Base-by-base conservation (phyloP, 2,113 vertebrate genomes). In the Myodes glareolus region DNA sequence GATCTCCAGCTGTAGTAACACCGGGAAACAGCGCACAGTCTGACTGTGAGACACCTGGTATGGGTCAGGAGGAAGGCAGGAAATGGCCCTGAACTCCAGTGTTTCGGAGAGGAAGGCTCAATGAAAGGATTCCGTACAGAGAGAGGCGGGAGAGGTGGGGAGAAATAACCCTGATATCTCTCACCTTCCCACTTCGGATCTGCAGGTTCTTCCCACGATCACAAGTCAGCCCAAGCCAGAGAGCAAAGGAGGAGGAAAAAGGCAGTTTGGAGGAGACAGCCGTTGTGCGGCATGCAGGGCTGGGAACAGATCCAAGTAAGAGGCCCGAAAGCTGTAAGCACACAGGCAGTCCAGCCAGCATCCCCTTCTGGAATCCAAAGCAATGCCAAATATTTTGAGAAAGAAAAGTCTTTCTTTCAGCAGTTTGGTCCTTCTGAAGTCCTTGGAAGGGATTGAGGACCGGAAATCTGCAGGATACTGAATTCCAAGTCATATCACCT, bases 41-140 rank as follows among this genome's bases (percentile, higher is more conserved):
- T 88, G 19, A 88, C 92, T 55, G 52, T 95, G 88, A 97, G 94
- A 95, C 67, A 90, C 10, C 42, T 85, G 42, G 76, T 29, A 61
- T 55, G 70, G 88, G 67, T 91, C 72, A 91, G 90, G 31, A 61
- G 61, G 90, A 67, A 92, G 86, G 31, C 93, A 82, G 91, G 72
- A 97, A 96, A 67, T 58, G 96, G 92, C 85, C 39, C 45, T 90
- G 68, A 23, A 72, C 29, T 77, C 36, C 77, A 92, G 78, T 77
- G 16, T 96, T 95, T 93, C 70, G 67, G 72, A 50, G 33, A 92
- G 65, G 25, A 92, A 95, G 55, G 63, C 73, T 91, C 77, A 68
- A 65, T 70, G 68, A 87, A 90, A 88, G 12, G 36, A 67, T 67
- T 80, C 47, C 42, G 5, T 70, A 36, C 27, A 82, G 65, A 88